Conservation (phyloP, 2,113 vertebrate genomes). For the Nothoprocta pentlandii region DNA sequence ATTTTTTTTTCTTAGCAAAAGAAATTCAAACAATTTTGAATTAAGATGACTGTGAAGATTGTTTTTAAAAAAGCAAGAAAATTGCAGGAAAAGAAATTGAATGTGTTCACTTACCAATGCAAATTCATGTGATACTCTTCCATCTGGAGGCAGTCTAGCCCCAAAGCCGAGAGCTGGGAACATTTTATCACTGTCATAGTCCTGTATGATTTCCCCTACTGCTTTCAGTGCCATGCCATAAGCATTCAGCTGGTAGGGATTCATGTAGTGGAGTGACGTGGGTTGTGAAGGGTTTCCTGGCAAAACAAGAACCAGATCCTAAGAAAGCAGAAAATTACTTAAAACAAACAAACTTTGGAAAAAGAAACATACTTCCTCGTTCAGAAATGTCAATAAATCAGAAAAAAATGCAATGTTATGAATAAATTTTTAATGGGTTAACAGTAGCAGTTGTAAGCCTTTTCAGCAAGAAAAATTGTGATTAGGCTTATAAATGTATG, state of each 20-base stretch:
- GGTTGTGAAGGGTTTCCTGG: slow-evolving; percentile 96
- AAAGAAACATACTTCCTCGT: not conserved
- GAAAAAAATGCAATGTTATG: not conserved
- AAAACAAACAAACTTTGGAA: not conserved
- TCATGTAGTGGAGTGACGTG: slow-evolving; percentile 98
- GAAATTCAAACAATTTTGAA: not conserved
- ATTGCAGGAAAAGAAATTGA: not conserved
- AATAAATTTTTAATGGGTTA: not conserved
- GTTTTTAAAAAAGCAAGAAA: not conserved
- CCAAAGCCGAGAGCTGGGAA: slow-evolving; percentile 97
- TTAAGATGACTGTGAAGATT: too few relatives aligned
- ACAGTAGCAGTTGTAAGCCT: not conserved
- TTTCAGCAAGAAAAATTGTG: not conserved
- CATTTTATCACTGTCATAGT: slow-evolving; percentile 99
- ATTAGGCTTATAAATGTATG: not conserved
- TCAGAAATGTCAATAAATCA: not conserved
- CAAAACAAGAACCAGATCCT: slow-evolving; percentile 22
- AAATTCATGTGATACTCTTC: slow-evolving; percentile 96
- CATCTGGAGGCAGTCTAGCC: slow-evolving; percentile 95
- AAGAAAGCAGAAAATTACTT: not conserved
- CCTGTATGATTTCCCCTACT: slow-evolving; percentile 98
- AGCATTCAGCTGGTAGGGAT: slow-evolving; percentile 94
- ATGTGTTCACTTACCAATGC: slow-evolving; percentile 87
- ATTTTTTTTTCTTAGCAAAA: not conserved
- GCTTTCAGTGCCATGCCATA: slow-evolving; percentile 97